These are phyloP conservation scores for Brachypodius melanocephalos DNA, from an alignment of 2,113 vertebrate species.

Conservation along the genomic window DNA sequence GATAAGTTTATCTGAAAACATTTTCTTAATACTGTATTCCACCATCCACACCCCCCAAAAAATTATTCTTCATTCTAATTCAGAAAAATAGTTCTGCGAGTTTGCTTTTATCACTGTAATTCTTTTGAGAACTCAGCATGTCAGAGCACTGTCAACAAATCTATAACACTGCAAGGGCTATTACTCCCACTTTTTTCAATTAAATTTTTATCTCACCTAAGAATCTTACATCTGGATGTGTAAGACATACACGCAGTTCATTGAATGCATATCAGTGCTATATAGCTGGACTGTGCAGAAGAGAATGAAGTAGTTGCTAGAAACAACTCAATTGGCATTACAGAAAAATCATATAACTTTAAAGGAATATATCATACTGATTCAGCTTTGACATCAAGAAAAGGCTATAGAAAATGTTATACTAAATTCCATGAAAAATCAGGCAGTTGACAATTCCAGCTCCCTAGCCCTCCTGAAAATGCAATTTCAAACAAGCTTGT, in stretches of 20 bases:
- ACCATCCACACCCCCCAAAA: fast-evolving
- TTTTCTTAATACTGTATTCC: background rate
- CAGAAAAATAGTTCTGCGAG: background rate
- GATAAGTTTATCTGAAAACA: background rate
- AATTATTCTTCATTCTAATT: background rate
- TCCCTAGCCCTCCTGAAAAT: background rate
- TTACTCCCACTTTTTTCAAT: background rate
- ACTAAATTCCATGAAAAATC: background rate
- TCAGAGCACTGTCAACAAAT: background rate
- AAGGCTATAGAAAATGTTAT: background rate
- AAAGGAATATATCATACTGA: background rate
- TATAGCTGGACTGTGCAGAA: background rate
- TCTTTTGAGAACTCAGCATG: background rate
- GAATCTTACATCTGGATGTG: background rate
- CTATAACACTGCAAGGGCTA: background rate
- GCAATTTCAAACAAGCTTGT: background rate
- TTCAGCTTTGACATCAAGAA: background rate
- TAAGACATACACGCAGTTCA: background rate
- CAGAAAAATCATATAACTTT: background rate
- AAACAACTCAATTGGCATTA: background rate
- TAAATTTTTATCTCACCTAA: background rate
- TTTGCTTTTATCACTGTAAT: background rate
- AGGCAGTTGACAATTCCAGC: background rate
- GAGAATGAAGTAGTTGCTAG: background rate
- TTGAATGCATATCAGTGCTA: background rate